These are phyloP conservation scores for Diaprepes abbreviatus DNA, from an alignment of 2,888 invertebrate genomes.

Conservation along the genomic window DNA sequence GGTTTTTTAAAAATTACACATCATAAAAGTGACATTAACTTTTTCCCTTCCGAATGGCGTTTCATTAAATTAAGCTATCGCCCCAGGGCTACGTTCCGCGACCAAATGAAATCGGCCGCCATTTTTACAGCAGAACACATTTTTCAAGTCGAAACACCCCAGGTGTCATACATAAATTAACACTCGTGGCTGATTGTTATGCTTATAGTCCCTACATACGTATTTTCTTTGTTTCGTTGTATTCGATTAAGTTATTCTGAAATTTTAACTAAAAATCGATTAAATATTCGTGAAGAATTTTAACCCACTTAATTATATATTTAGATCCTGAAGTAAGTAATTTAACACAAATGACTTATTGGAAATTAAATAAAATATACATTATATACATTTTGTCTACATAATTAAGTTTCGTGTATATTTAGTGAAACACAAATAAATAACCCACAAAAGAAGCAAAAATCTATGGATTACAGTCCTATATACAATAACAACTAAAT, in stretches of 20 bases:
- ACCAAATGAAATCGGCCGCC: conserved; percentile 43
- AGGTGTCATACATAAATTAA: conserved; percentile 47
- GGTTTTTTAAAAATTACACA: conserved; percentile 34
- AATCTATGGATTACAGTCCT: too few species aligned
- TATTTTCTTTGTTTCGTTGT: conserved; percentile 20
- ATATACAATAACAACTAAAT: too few species aligned
- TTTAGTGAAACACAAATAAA: too few species aligned
- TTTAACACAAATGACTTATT: too few species aligned
- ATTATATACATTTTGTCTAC: too few species aligned
- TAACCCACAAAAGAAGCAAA: too few species aligned
- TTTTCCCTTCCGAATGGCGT: conserved; percentile 27
- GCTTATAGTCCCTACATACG: conserved; percentile 11
- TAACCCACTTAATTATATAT: too few species aligned
- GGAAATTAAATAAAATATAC: too few species aligned
- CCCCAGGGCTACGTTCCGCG: conserved; percentile 25
- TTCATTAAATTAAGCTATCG: conserved; percentile 47
- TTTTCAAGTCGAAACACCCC: conserved; percentile 42
- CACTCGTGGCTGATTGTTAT: conserved; percentile 11
- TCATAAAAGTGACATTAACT: conserved; percentile 42
- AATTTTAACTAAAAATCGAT: too few species aligned
- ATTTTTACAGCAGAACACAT: conserved; percentile 41
- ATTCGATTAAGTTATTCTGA: background rate
- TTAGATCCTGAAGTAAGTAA: too few species aligned
- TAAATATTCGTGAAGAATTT: too few species aligned
- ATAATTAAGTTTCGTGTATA: too few species aligned